These are phyloP conservation scores for Podarcis lilfordi DNA, from an alignment of 2,797 vertebrate species.

Conservation along the genomic window DNA sequence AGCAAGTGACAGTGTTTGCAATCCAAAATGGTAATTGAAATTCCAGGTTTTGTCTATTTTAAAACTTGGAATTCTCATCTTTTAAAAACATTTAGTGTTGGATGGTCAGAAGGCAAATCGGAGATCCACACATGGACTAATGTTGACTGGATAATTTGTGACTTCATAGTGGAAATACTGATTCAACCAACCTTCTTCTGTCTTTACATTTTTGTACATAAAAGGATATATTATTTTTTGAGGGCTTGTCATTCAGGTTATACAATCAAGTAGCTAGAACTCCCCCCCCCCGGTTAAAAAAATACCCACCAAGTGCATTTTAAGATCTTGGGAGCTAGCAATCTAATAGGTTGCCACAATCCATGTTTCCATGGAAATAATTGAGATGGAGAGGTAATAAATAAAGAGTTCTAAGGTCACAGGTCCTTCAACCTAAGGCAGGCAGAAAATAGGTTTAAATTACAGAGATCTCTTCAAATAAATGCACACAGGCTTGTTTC, in stretches of 20 bases:
- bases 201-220: background rate
- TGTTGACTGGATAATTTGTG: constrained; percentile 57
- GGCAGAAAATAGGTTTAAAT: constrained; percentile 78
- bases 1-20: constrained; percentile 30
- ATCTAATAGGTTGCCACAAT: constrained; percentile 64
- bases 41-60: constrained; percentile 42
- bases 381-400: constrained; percentile 82
- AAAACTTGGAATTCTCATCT: background rate
- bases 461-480: constrained; percentile 64
- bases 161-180: constrained; percentile 52
- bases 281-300: constrained; percentile 42
- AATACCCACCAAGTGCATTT: constrained; percentile 66
- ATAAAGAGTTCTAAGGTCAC: constrained; percentile 79
- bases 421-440: constrained; percentile 76
- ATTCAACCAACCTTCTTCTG: constrained; percentile 9
- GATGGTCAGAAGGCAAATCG: constrained; percentile 42
- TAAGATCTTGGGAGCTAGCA: constrained; percentile 71
- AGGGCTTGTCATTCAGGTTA: background rate
- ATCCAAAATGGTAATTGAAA: constrained; percentile 29
- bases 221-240: background rate
- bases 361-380: constrained; percentile 83
- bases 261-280: background rate
- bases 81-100: constrained; percentile 36
- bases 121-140: constrained; percentile 65
- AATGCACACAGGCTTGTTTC: constrained; percentile 39